phyloP scores from a whole-genome alignment of 2,797 vertebrate genomes.

The Amniataba percoides region DNA sequence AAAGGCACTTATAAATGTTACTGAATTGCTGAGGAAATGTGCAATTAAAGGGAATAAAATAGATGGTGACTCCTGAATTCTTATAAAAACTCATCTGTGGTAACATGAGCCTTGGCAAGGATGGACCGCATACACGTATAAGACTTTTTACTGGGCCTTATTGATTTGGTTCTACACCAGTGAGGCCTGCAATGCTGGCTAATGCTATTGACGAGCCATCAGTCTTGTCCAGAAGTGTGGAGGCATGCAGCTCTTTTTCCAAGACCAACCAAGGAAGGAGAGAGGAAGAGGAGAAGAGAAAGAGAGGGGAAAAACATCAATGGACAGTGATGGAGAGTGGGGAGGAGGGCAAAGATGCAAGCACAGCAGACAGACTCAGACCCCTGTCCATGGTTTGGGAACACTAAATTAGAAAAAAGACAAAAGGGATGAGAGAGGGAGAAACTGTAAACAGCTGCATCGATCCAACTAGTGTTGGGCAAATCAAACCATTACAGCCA shows the following conservation, averaged over 20 bases:
- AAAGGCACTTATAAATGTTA: conserved; percentile 79
- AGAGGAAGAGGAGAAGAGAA: conserved; percentile 86
- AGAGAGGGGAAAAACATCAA: conserved; percentile 85
- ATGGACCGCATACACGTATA: conserved; percentile 91
- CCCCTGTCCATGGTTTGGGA: conserved; percentile 86
- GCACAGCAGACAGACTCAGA: conserved; percentile 88
- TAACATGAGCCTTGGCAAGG: conserved; percentile 89
- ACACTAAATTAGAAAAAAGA: conserved; percentile 90
- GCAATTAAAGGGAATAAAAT: conserved; percentile 80
- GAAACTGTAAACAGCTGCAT: conserved; percentile 87
- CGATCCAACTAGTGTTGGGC: conserved; percentile 86
- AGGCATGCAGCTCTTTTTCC: conserved; percentile 92
- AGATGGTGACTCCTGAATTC: conserved; percentile 85
- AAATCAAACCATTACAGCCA: conserved; percentile 85
- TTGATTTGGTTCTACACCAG: conserved; percentile 96
- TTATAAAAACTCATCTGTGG: conserved; percentile 94
- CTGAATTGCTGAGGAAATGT: conserved; percentile 78
- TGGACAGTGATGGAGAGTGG: conserved; percentile 95
- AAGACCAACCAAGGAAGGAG: conserved; percentile 81
- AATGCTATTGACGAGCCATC: conserved; percentile 99
- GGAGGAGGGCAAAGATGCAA: conserved; percentile 87
- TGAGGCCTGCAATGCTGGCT: conserved; percentile 94
- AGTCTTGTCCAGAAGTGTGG: conserved; percentile 93
- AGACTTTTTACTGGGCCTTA: conserved; percentile 93
- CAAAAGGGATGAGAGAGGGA: conserved; percentile 86